These are phyloP conservation scores for Neuroterus valhalla DNA, from an alignment of 1,140 invertebrate genomes.

Conservation along the genomic window DNA sequence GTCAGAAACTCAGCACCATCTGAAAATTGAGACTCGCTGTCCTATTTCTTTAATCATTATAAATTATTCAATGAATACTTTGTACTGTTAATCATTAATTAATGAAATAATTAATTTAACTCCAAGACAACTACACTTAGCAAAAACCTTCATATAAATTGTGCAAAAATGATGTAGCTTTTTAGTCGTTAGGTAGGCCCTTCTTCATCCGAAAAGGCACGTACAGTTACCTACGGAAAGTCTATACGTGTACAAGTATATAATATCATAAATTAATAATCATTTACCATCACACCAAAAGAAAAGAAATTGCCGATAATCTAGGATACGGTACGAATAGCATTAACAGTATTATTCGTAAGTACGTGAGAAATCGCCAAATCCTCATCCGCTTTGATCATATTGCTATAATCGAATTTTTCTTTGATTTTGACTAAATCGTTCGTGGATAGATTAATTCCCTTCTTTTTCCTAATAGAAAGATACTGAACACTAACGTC, in stretches of 20 bases:
- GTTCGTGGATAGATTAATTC: background rate
- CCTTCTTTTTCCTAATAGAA: background rate
- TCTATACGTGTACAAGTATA: constrained; percentile 44
- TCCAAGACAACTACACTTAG: constrained; percentile 44
- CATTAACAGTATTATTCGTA: constrained; percentile 38
- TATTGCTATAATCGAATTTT: constrained; percentile 35
- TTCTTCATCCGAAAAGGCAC: constrained; percentile 56
- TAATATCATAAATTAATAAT: constrained; percentile 38
- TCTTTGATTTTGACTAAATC: constrained; percentile 10
- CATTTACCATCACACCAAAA: constrained; percentile 51
- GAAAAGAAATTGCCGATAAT: constrained; percentile 29
- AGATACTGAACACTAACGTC: constrained; percentile 16
- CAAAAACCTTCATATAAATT: constrained; percentile 59
- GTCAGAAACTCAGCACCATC: background rate
- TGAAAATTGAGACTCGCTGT: background rate
- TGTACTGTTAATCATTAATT: background rate
- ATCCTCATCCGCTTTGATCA: constrained; percentile 29
- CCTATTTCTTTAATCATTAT: background rate
- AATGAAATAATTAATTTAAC: constrained; percentile 34
- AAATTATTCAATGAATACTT: constrained; percentile 20
- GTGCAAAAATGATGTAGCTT: constrained; percentile 62
- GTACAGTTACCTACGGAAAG: constrained; percentile 52
- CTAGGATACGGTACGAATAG: constrained; percentile 2
- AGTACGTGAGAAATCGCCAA: constrained; percentile 42
- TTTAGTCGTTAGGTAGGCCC: constrained; percentile 53